These are phyloP conservation scores for Agrotis segetum DNA, from an alignment of 2,888 invertebrate species.

Conservation along the genomic window DNA sequence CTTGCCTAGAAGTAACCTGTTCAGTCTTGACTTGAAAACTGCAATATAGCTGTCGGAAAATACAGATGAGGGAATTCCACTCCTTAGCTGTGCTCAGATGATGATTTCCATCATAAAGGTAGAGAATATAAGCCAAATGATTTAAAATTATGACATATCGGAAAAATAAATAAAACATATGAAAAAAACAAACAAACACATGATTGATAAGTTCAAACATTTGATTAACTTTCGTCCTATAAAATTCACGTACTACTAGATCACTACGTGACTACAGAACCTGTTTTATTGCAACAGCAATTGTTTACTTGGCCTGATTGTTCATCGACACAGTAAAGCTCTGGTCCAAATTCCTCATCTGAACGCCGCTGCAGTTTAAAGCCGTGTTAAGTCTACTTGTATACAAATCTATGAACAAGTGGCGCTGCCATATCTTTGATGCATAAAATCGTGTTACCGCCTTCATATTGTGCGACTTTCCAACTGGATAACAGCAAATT, in stretches of 20 bases:
- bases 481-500: no score
- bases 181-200: no score
- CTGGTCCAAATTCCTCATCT: conserved; percentile 12
- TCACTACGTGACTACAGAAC: neutral
- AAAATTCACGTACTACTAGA: neutral
- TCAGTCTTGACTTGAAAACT: no score
- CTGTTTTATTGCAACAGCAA: neutral
- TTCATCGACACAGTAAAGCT: conserved; percentile 8
- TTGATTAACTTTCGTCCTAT: neutral
- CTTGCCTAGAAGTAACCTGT: no score
- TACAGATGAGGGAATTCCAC: no score
- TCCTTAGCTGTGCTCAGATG: no score
- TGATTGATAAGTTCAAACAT: neutral
- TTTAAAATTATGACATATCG: no score
- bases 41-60: no score
- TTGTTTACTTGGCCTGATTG: conserved; percentile 1
- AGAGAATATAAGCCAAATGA: no score
- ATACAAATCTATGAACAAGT: neutral
- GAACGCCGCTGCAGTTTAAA: conserved; percentile 6
- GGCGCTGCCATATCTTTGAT: neutral
- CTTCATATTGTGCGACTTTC: neutral
- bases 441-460: neutral
- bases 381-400: conserved; percentile 5
- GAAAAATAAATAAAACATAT: no score
- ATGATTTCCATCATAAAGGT: no score